Conservation (phyloP, 1,140 invertebrate species). For the Eciton burchellii region DNA sequence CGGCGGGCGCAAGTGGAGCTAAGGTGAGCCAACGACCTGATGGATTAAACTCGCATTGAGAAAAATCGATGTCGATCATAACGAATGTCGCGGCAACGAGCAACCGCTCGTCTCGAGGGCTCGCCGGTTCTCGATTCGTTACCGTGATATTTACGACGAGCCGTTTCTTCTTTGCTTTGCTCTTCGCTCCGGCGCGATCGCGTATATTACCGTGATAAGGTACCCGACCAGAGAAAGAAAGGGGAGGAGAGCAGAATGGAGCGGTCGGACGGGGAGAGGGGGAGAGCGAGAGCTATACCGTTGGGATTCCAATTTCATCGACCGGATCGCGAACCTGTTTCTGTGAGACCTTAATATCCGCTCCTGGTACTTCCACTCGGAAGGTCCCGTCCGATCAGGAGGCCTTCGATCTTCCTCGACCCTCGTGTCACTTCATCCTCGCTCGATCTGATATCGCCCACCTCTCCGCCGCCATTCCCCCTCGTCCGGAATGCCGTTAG, state of each 20-base stretch:
- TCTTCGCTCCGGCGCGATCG: constrained; percentile 57
- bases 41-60: constrained; percentile 27
- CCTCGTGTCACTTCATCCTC: constrained; percentile 49
- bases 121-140: constrained; percentile 53
- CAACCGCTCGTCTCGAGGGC: constrained; percentile 27
- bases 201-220: constrained; percentile 57
- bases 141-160: constrained; percentile 53
- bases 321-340: constrained; percentile 60
- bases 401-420: constrained; percentile 55
- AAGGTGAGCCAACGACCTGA: constrained; percentile 19
- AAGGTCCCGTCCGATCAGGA: constrained; percentile 43
- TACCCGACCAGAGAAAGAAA: constrained; percentile 31
- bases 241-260: constrained; percentile 7
- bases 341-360: constrained; percentile 60
- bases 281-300: constrained; percentile 43
- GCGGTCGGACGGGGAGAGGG: neutral
- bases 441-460: constrained; percentile 46
- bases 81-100: constrained; percentile 43
- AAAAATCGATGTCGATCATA: constrained; percentile 56
- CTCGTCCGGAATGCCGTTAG: constrained; percentile 1
- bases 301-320: constrained; percentile 63
- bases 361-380: constrained; percentile 47
- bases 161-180: constrained; percentile 58
- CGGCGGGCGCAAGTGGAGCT: constrained; percentile 22
- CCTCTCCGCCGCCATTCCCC: constrained; percentile 12